Base-by-base conservation (phyloP, 2,888 invertebrate genomes). In the Hylaea fasciaria region DNA sequence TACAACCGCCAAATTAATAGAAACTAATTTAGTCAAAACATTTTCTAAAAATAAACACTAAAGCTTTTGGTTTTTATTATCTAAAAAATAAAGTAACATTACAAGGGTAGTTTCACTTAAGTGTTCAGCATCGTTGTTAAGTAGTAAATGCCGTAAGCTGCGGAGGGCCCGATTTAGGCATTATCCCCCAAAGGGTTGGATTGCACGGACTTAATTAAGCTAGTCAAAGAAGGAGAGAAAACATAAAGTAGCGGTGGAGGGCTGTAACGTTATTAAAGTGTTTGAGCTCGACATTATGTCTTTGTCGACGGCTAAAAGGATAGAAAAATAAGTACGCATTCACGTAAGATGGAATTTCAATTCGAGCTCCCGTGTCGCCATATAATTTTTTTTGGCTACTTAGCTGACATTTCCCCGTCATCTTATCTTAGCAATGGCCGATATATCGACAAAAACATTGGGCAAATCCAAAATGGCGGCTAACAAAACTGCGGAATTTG, bases 161-260 rank as follows among this genome's bases (percentile, higher is more conserved):
- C 43, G 52, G 58, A 44, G 49, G 57, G 39, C 55, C 53, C 51
- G 50, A 45, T 52, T 53, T 59, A 64, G 47, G 62, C 59, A 55
- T 70, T 64, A 67, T 63, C 66, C 63, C 50, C 63, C 49, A 64
- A 61, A 58, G 61, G 65, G 63, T 57, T 56, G 64, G 64, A 65
- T 66, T 69, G 56, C 53, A 53, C 53, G 54, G 63, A 66, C 62
- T 70, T 67, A 67, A 70, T 66, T 70, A 67, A 59, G 37, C 44
- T 59, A 22, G 22, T 46, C 47, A 53, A 64, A 64, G 54, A 47
- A 28, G 32, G 43, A n/a, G 47, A 13, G 51, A 53, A 41, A 47
- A 57, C 45, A 46, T 43, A 52, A 56, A 58, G 28, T 54, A 52
- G 37, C 45, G 44, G 12, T 40, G 35, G 41, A 12, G n/a, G 22